These are phyloP conservation scores for Zophobas atratus DNA, from an alignment of 1,140 invertebrate genomes.

Conservation along the genomic window DNA sequence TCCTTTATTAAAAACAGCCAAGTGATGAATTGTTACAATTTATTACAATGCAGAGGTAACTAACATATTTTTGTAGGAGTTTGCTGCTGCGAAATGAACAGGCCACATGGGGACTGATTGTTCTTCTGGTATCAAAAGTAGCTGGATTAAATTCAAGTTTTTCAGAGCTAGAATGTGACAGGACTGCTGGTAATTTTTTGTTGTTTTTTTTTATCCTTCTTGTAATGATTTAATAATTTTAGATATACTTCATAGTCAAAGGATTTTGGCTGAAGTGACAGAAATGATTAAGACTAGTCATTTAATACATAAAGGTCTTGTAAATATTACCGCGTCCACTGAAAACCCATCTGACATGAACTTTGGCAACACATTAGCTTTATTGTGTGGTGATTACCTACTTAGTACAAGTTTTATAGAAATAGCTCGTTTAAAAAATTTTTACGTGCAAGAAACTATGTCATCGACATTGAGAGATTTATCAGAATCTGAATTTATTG, in stretches of 20 bases:
- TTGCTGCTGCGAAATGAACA: constrained; percentile 56
- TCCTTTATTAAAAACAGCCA: constrained; percentile 92
- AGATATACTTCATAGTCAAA: constrained; percentile 81
- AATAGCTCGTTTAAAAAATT: constrained; percentile 82
- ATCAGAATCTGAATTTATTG: constrained; percentile 90
- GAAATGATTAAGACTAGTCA: constrained; percentile 98
- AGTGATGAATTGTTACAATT: constrained; percentile 68
- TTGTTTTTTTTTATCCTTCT: neutral
- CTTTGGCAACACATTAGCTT: constrained; percentile 95
- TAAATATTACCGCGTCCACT: constrained; percentile 60
- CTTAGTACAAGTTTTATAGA: constrained; percentile 86
- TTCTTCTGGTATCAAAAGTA: constrained; percentile 91
- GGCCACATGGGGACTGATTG: constrained; percentile 88
- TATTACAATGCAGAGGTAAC: no score
- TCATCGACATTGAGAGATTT: constrained; percentile 89
- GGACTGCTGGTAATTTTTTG: constrained; percentile 76
- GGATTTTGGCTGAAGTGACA: constrained; percentile 92
- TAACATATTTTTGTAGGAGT: constrained; percentile 55
- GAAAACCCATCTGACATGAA: constrained; percentile 82
- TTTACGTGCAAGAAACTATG: constrained; percentile 90
- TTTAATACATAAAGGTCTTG: constrained; percentile 88
- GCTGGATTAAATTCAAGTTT: constrained; percentile 84
- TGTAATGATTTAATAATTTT: constrained; percentile 18
- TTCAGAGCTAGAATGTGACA: constrained; percentile 85
- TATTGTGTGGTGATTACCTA: constrained; percentile 81